phyloP scores from a whole-genome alignment of 1,140 invertebrate genomes.

The Copidosoma floridanum region DNA sequence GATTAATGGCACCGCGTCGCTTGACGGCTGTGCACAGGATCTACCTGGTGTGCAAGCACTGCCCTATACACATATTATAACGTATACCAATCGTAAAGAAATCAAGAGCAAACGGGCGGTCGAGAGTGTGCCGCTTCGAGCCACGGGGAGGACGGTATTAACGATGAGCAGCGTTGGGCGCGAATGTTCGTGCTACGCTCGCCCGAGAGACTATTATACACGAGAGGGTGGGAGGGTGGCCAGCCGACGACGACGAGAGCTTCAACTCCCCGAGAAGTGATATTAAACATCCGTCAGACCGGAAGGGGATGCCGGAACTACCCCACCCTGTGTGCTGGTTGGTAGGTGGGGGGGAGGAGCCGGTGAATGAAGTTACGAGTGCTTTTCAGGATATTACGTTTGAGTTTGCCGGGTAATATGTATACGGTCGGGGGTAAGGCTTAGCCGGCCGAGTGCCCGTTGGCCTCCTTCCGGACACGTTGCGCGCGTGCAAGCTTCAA shows the following conservation, averaged over 20 bases:
- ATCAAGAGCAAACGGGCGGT: too few relatives aligned
- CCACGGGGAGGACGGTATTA: slow-evolving; percentile 25
- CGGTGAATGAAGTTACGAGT: slow-evolving; percentile 40
- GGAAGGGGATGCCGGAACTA: slow-evolving; percentile 20
- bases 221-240: neutral
- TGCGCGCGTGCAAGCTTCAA: slow-evolving; percentile 25
- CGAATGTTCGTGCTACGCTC: too few relatives aligned
- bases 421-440: too few relatives aligned
- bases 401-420: slow-evolving; percentile 41
- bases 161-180: slow-evolving; percentile 13
- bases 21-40: too few relatives aligned
- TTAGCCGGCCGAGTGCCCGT: too few relatives aligned
- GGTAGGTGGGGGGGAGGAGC: neutral
- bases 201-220: too few relatives aligned
- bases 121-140: too few relatives aligned
- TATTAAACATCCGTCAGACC: slow-evolving; percentile 45
- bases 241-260: slow-evolving; percentile 8
- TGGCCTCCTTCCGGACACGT: too few relatives aligned
- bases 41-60: too few relatives aligned
- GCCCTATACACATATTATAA: too few relatives aligned
- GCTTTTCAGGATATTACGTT: slow-evolving; percentile 45
- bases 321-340: neutral
- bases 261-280: slow-evolving; percentile 36
- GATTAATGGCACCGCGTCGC: neutral
- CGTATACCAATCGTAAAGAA: too few relatives aligned